Percentiles rank a stretch among this genome's conserved stretches.
Conservation (phyloP, 2,888 invertebrate species). For the Tachina grossa region DNA sequence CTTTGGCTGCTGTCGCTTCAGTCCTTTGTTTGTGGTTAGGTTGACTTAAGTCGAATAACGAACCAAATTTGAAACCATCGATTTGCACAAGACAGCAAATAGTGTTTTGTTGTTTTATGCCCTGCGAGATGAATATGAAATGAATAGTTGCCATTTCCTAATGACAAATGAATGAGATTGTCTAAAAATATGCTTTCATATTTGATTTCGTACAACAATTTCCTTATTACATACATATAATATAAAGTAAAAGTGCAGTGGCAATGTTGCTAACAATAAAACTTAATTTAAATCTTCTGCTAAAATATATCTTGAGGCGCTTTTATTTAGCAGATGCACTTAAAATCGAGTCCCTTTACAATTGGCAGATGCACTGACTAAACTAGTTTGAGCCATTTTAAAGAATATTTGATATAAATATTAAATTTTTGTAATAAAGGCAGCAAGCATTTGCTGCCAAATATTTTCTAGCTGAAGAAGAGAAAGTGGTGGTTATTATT, state of each 20-base stretch:
- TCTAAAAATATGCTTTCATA: slow-evolving; percentile 38
- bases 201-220: slow-evolving; percentile 16
- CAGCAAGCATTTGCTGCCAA: too few relatives aligned
- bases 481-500: too few relatives aligned
- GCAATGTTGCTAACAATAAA: background rate
- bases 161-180: slow-evolving; percentile 42
- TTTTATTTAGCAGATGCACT: too few relatives aligned
- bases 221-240: slow-evolving; percentile 2
- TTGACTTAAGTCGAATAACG: slow-evolving; percentile 22
- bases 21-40: slow-evolving; percentile 1
- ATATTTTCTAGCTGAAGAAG: too few relatives aligned
- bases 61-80: slow-evolving; percentile 34
- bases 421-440: too few relatives aligned
- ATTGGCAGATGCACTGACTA: too few relatives aligned
- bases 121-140: slow-evolving; percentile 22
- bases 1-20: background rate
- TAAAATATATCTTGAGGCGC: too few relatives aligned
- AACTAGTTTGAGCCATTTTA: too few relatives aligned
- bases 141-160: slow-evolving; percentile 42
- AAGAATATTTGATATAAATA: too few relatives aligned
- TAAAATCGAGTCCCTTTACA: too few relatives aligned
- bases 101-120: slow-evolving; percentile 1
- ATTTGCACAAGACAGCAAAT: slow-evolving; percentile 26
- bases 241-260: background rate
- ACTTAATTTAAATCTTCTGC: background rate